Evolutionary conservation across 37 sponge, comb jelly and placozoan genomes (phyloP).

Genomic region (Beroe forskalii): DNA sequence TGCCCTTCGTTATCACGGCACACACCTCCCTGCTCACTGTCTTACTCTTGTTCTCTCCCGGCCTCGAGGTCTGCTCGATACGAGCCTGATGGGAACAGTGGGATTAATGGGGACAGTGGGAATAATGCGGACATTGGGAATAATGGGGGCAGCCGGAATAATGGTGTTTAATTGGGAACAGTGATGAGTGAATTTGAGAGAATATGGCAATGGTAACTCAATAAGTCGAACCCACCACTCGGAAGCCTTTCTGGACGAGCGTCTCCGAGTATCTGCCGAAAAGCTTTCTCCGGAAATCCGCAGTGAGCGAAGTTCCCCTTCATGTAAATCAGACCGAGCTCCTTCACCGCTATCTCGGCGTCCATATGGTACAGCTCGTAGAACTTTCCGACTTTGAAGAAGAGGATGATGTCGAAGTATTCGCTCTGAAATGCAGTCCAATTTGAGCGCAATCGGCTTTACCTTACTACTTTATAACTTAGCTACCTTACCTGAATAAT

Average conservation of each 20-base stretch:
- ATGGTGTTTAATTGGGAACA: too few species aligned
- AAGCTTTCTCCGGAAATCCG: slow-evolving; percentile 95
- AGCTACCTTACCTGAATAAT: too few species aligned
- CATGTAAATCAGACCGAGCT: slow-evolving; percentile 89
- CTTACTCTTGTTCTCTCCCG: slow-evolving; percentile 78
- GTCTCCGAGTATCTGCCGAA: slow-evolving; percentile 86
- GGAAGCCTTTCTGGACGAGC: slow-evolving; percentile 93
- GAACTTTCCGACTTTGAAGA: slow-evolving; percentile 99
- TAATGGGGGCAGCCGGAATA: too few species aligned
- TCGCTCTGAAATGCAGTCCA: slow-evolving; percentile 60
- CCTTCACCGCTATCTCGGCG: slow-evolving; percentile 87
- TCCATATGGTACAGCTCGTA: slow-evolving; percentile 99
- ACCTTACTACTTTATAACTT: neutral
- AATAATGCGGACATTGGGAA: too few species aligned
- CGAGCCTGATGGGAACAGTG: slow-evolving; percentile 69
- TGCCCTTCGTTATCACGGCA: slow-evolving; percentile 52
- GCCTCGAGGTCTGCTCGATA: slow-evolving; percentile 95
- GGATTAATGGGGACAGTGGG: too few species aligned
- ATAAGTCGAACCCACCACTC: slow-evolving; percentile 58
- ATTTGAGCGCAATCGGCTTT: neutral
- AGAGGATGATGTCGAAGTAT: slow-evolving; percentile 90
- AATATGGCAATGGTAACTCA: too few species aligned
- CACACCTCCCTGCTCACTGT: slow-evolving; percentile 57
- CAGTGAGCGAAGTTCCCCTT: slow-evolving; percentile 90
- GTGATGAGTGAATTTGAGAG: too few species aligned